A percentile compares a stretch with the other conserved stretches of the same genome.
Conservation (phyloP, 2,888 invertebrate genomes). For the Pachliopta kotzebuea region DNA sequence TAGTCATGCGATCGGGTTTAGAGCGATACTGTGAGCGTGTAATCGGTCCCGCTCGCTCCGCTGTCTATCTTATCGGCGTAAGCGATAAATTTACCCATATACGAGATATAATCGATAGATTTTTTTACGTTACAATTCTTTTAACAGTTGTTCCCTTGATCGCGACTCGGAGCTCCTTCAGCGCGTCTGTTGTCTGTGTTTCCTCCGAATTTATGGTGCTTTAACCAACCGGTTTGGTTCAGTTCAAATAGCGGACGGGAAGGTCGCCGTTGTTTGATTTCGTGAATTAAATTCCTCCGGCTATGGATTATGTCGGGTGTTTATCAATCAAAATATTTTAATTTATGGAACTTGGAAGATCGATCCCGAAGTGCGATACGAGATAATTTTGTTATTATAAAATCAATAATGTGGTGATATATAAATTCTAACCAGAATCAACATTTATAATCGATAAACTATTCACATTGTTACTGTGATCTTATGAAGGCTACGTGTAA, state of each 20-base stretch:
- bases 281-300: slow-evolving; percentile 1
- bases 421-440: no score
- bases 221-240: slow-evolving; percentile 7
- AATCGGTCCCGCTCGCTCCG: slow-evolving; percentile 43
- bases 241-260: slow-evolving; percentile 17
- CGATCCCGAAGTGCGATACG: no score
- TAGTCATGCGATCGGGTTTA: slow-evolving; percentile 28
- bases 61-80: slow-evolving; percentile 64
- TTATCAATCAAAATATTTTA: no score
- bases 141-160: slow-evolving; percentile 67
- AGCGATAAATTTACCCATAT: slow-evolving; percentile 68
- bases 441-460: no score
- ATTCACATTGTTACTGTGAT: not conserved
- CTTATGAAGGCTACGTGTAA: not conserved
- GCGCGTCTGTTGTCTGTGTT: slow-evolving; percentile 42
- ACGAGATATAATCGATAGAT: slow-evolving; percentile 71
- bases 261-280: slow-evolving; percentile 19
- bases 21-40: slow-evolving; percentile 43
- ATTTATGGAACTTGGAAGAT: no score
- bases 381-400: no score
- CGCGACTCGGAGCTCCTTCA: slow-evolving; percentile 52
- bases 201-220: slow-evolving; percentile 16
- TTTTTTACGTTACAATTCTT: slow-evolving; percentile 53
- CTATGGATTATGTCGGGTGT: no score
- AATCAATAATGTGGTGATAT: no score